phyloP scores from a whole-genome alignment of 1,140 invertebrate species.

The Diachasma alloeum region DNA sequence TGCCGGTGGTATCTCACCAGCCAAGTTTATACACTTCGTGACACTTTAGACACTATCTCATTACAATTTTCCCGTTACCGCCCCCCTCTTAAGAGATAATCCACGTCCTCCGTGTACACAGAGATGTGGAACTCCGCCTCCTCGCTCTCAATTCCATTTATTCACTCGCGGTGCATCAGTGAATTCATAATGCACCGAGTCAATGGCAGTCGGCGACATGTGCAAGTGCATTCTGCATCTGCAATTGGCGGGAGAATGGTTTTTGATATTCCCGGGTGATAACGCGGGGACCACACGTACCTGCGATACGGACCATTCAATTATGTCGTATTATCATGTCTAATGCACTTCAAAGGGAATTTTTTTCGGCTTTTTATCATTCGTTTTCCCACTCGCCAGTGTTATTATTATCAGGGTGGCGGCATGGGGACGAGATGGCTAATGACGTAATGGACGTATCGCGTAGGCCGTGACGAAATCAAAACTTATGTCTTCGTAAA shows the following conservation, averaged over 20 bases:
- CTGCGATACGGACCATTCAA: constrained; percentile 26
- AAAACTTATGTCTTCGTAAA: constrained; percentile 16
- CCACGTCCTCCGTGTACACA: background rate
- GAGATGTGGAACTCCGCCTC: constrained; percentile 16
- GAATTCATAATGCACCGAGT: background rate
- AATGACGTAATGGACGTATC: constrained; percentile 18
- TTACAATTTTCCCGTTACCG: constrained; percentile 16
- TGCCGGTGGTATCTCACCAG: background rate
- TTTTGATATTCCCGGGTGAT: constrained; percentile 46
- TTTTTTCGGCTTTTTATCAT: background rate
- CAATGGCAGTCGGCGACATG: background rate
- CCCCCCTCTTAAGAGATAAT: constrained; percentile 13
- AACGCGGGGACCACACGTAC: constrained; percentile 21
- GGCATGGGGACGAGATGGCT: background rate
- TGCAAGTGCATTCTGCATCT: background rate
- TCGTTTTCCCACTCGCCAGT: background rate
- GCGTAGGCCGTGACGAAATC: constrained; percentile 23
- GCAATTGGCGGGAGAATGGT: constrained; percentile 34
- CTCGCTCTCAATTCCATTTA: constrained; percentile 14
- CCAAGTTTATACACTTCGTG: constrained; percentile 6
- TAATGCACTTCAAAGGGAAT: background rate
- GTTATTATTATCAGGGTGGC: background rate
- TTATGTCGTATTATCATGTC: constrained; percentile 4
- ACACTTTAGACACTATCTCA: constrained; percentile 19
- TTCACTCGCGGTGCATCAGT: background rate